These are phyloP conservation scores for Pristionchus japonicus DNA, from an alignment of 2,888 invertebrate genomes.

Conservation along the genomic window DNA sequence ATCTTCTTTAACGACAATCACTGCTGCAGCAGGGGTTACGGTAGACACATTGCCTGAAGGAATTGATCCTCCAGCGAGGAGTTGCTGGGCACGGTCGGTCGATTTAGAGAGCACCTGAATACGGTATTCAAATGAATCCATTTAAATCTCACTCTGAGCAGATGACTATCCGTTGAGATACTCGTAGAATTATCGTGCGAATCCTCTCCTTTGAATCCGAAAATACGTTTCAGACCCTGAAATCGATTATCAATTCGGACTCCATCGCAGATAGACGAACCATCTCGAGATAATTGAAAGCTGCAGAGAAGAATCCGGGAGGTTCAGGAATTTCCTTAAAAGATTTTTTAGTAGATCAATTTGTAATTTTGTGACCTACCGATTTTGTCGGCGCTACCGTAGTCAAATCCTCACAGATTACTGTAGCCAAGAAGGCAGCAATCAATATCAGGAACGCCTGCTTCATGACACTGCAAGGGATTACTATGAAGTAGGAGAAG, in stretches of 20 bases:
- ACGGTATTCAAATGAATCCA: neutral
- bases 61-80: neutral
- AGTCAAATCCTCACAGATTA: neutral
- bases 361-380: neutral
- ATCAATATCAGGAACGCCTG: neutral
- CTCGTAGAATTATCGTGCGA: neutral
- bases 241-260: neutral
- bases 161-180: neutral
- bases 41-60: neutral
- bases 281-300: conserved; percentile 9
- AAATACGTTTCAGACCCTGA: neutral
- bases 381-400: neutral
- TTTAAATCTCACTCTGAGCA: neutral
- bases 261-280: neutral
- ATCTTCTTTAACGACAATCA: conserved; percentile 19
- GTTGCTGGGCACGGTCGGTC: neutral
- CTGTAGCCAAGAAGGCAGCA: neutral
- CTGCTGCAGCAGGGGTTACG: neutral
- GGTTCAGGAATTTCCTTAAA: neutral
- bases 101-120: neutral
- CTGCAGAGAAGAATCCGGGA: neutral
- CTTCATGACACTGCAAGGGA: conserved; percentile 21
- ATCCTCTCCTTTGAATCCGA: conserved; percentile 1
- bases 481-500: neutral
- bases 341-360: neutral